A percentile compares a stretch with the other conserved stretches of the same genome.
Evolutionary conservation across 92 coral and sea anemone genomes (phyloP).

Genomic region (Epizoanthus stellaris): DNA sequence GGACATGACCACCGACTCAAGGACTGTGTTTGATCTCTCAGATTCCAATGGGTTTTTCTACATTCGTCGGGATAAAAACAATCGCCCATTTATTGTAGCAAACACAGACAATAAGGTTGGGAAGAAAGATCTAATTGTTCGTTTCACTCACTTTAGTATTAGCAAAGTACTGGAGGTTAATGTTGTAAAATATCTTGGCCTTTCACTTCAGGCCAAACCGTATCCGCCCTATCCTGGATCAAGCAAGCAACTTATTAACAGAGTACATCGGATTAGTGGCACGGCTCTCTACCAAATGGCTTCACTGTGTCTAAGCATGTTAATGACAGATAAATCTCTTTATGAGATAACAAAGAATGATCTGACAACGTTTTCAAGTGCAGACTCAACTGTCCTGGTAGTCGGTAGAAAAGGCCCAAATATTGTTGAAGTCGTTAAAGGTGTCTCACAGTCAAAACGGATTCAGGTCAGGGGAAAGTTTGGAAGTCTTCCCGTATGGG

Average conservation of each 20-base stretch:
- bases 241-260: slow-evolving; percentile 1
- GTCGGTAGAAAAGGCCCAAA: slow-evolving; percentile 60
- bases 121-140: slow-evolving; percentile 42
- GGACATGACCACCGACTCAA: slow-evolving; percentile 61
- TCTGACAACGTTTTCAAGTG: slow-evolving; percentile 52
- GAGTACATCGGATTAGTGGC: slow-evolving; percentile 36
- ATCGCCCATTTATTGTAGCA: slow-evolving; percentile 47
- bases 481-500: slow-evolving; percentile 23
- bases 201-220: slow-evolving; percentile 50
- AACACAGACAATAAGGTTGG: slow-evolving; percentile 43
- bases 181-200: slow-evolving; percentile 39
- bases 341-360: slow-evolving; percentile 49
- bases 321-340: slow-evolving; percentile 48
- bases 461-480: slow-evolving; percentile 42
- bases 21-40: slow-evolving; percentile 54
- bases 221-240: slow-evolving; percentile 61
- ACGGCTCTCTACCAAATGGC: slow-evolving; percentile 55
- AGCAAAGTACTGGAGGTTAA: slow-evolving; percentile 33
- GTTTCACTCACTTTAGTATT: slow-evolving; percentile 54
- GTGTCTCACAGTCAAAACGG: background rate
- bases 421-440: slow-evolving; percentile 49
- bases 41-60: slow-evolving; percentile 49
- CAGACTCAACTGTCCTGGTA: slow-evolving; percentile 18
- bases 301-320: slow-evolving; percentile 49
- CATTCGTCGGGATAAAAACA: slow-evolving; percentile 45